phyloP scores from a whole-genome alignment of 2,113 vertebrate species.

The Mus pahari region DNA sequence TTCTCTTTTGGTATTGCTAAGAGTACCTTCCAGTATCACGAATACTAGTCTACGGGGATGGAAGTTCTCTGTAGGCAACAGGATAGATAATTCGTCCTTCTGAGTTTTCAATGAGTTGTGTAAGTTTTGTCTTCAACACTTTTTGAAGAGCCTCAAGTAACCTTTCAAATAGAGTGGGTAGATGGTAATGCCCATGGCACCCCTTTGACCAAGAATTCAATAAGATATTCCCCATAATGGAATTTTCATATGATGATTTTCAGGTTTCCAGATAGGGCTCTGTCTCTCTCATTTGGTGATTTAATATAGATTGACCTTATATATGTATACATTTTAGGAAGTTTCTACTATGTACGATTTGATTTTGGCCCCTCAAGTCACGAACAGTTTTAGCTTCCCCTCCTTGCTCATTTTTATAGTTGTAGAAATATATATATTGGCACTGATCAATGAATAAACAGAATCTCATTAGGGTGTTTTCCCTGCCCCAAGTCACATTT shows the following conservation, averaged over 20 bases:
- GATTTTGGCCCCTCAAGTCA: too few species aligned
- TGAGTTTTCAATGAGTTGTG: neutral
- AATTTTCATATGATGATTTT: neutral
- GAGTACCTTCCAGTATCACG: neutral
- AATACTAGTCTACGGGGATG: neutral
- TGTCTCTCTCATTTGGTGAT: neutral
- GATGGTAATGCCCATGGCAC: neutral
- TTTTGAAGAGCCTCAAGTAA: neutral
- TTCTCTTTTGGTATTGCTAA: neutral
- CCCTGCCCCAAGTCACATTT: too few species aligned
- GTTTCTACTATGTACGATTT: neutral
- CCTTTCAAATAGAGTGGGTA: neutral
- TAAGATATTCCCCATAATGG: neutral
- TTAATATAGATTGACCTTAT: neutral
- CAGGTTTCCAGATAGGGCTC: neutral
- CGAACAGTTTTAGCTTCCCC: neutral
- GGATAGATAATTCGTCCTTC: neutral
- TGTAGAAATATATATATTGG: too few species aligned
- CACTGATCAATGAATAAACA: neutral
- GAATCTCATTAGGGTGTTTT: neutral
- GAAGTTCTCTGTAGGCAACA: neutral
- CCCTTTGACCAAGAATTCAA: neutral
- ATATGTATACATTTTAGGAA: neutral
- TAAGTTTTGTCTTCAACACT: neutral
- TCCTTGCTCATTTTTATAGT: neutral